phyloP scores from a whole-genome alignment of 2,797 vertebrate genomes.

The Spea hammondii region DNA sequence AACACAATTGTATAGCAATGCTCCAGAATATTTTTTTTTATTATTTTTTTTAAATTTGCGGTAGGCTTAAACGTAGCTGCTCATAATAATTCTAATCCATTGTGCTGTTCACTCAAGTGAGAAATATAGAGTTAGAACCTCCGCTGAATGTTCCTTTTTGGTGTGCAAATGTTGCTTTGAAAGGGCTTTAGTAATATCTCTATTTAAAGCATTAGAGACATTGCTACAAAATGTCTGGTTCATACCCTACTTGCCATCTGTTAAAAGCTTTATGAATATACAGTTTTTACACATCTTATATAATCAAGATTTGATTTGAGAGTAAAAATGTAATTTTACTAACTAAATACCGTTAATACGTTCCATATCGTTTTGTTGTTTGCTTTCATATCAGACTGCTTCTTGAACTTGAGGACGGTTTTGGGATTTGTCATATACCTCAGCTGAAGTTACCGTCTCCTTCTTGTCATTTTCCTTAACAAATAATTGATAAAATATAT shows the following conservation, averaged over 20 bases:
- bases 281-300: slow-evolving; percentile 41
- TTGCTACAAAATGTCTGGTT: slow-evolving; percentile 43
- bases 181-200: slow-evolving; percentile 40
- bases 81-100: slow-evolving; percentile 43
- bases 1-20: neutral
- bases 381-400: too few species aligned
- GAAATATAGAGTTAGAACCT: slow-evolving; percentile 27
- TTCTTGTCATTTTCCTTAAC: neutral
- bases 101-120: slow-evolving; percentile 20
- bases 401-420: too few species aligned
- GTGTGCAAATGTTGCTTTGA: slow-evolving; percentile 41
- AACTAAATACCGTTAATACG: slow-evolving; percentile 1
- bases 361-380: too few species aligned
- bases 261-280: slow-evolving; percentile 50
- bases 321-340: slow-evolving; percentile 36
- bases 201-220: slow-evolving; percentile 38
- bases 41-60: slow-evolving; percentile 14
- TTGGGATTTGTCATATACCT: too few species aligned
- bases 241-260: slow-evolving; percentile 40
- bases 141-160: slow-evolving; percentile 31
- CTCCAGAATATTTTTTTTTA: neutral
- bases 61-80: slow-evolving; percentile 12
- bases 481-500: neutral
- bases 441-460: too few species aligned
- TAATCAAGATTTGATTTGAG: slow-evolving; percentile 17